Percentiles rank a stretch among this genome's conserved stretches.
Conservation (phyloP, 2,797 vertebrate genomes). For the Tragopan temminckii region DNA sequence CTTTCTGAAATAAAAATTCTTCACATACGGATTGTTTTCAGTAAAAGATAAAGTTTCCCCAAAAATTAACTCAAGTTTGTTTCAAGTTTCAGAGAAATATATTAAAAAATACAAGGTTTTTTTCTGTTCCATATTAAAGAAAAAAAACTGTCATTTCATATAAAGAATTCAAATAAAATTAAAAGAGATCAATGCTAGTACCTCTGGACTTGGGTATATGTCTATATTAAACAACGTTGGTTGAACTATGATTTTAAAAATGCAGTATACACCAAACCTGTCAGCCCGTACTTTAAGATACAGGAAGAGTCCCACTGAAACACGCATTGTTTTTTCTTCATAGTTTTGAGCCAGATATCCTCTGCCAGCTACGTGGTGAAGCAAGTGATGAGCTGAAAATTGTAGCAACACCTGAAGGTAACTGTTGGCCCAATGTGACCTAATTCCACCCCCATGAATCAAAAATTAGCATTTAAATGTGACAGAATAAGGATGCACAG, state of each 20-base stretch:
- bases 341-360: background rate
- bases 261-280: background rate
- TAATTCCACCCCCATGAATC: background rate
- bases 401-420: background rate
- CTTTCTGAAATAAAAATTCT: background rate
- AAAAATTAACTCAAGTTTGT: background rate
- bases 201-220: too few species aligned
- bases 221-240: too few species aligned
- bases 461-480: background rate
- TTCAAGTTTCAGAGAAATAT: background rate
- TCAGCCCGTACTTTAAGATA: background rate
- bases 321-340: rapidly evolving
- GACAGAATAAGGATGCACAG: background rate
- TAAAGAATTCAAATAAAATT: background rate
- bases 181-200: rapidly evolving
- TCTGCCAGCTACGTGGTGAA: background rate
- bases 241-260: background rate
- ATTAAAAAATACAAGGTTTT: background rate
- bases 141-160: background rate
- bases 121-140: background rate
- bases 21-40: background rate
- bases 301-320: background rate
- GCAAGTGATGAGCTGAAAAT: background rate
- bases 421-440: background rate
- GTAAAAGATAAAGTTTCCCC: background rate